These are phyloP conservation scores for Tinea semifulvella DNA, from an alignment of 2,888 invertebrate species.

Conservation along the genomic window DNA sequence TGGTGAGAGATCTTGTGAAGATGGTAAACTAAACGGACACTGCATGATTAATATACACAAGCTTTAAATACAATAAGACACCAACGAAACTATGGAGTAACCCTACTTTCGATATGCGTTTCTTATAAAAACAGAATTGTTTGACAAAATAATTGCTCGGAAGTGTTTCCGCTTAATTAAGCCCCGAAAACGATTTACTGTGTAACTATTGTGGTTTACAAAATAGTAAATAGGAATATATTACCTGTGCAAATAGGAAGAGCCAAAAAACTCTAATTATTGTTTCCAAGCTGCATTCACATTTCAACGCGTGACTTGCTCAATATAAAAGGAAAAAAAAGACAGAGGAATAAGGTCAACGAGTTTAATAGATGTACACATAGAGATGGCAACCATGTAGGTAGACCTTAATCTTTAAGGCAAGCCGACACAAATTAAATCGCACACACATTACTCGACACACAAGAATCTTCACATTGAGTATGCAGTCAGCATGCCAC, in stretches of 20 bases:
- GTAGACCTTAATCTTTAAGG: neutral
- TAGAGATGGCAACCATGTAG: neutral
- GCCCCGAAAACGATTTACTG: neutral
- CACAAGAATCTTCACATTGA: slow-evolving; percentile 18
- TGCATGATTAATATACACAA: neutral
- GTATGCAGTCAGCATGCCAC: slow-evolving; percentile 32
- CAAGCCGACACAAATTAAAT: slow-evolving; percentile 3
- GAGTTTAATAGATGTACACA: too few species aligned
- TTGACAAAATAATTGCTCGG: neutral
- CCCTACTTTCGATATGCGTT: too few species aligned
- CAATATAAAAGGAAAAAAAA: neutral
- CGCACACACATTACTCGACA: neutral
- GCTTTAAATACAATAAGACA: neutral
- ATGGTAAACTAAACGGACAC: slow-evolving; percentile 23
- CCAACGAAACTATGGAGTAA: too few species aligned
- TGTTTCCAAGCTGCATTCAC: neutral
- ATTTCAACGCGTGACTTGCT: neutral
- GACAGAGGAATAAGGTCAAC: neutral
- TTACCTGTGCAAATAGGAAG: too few species aligned
- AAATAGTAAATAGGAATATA: neutral
- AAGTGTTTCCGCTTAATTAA: neutral
- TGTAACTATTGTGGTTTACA: neutral
- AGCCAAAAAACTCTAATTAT: too few species aligned
- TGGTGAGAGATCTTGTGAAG: slow-evolving; percentile 54
- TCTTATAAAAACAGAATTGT: too few species aligned